Base-by-base conservation (phyloP, 1,140 invertebrate genomes). In the Neodiprion pinetum region DNA sequence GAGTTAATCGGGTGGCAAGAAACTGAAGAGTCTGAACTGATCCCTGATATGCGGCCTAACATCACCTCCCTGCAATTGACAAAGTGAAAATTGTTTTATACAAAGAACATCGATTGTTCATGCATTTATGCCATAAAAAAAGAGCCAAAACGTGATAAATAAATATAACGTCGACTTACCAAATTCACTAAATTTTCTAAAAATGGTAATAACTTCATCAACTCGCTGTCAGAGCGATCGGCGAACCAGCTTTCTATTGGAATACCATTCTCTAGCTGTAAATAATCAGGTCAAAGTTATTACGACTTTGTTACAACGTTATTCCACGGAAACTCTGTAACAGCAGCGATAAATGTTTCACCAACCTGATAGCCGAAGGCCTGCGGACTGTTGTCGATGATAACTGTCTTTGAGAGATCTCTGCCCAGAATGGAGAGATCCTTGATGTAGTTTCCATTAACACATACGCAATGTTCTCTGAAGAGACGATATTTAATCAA, bases 231-330 rank as follows among this genome's bases (percentile, higher is more conserved):
- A 75, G 92, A 92, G 81, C 94, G 92, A 88, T 99, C 96, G 61
- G 96, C 93, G 89, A 98, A 99, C 97, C 98, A 99, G 87, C 96
- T 98, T 89, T 98, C 96, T 82, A 99, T 99, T 0, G 97, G 97
- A 79, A 99, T 99, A 50, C 97, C 97, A 90, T 99, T 99, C 88
- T 98, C 96, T 75, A 98, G 86, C 93, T 98, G 90, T 65, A 93
- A 92, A 87, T 86, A 71, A 82, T 82, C 77, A 50, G 81, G 75
- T 73, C 40, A 72, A 72, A 72, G 70, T 40, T 40, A 23, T 74
- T 67, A 21, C 49, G 14, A 70, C 68, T 53, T 65, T 11, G 47
- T 49, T 67, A 71, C 28, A 73, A 23, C 12, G 67, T 48, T 49
- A 72, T 61, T 21, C 8, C 69, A 12, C 50, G 10, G 67, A 47